These are phyloP conservation scores for Drosophila sucinea DNA, from an alignment of 1,140 invertebrate species.

Conservation along the genomic window DNA sequence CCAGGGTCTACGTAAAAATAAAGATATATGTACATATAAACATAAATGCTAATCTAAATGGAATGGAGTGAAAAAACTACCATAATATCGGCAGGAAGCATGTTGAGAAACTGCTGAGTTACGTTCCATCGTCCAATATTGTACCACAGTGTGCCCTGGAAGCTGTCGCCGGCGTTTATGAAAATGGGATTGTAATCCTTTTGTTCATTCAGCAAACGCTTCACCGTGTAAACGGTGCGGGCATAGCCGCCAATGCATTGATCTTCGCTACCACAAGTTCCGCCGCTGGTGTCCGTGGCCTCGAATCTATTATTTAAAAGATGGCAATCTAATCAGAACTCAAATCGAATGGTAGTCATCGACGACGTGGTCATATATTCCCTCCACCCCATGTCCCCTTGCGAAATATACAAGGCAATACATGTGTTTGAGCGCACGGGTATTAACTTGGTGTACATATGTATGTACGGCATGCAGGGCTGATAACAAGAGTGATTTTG, in stretches of 20 bases:
- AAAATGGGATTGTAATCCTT: constrained; percentile 87
- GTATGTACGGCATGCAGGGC: neutral
- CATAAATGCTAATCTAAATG: neutral
- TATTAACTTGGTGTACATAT: neutral
- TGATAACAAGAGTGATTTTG: constrained; percentile 4
- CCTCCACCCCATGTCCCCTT: neutral
- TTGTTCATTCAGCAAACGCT: constrained; percentile 84
- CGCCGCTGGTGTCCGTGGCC: constrained; percentile 86
- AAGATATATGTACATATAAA: too few species aligned
- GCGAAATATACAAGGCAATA: neutral
- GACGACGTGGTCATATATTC: neutral
- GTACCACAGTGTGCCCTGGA: constrained; percentile 94
- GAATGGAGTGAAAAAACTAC: constrained; percentile 84
- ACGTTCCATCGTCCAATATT: constrained; percentile 90
- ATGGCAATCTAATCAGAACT: constrained; percentile 10
- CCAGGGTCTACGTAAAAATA: constrained; percentile 86
- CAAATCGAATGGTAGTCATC: constrained; percentile 1
- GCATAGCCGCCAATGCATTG: constrained; percentile 90
- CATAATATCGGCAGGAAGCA: constrained; percentile 90
- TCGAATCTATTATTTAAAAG: constrained; percentile 86
- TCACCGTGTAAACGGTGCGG: constrained; percentile 86
- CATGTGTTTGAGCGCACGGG: neutral
- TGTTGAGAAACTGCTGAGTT: constrained; percentile 90
- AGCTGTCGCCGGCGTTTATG: constrained; percentile 93
- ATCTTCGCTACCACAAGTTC: constrained; percentile 84